Conservation (phyloP, 2,888 invertebrate species). For the Ernsta delagoae region DNA sequence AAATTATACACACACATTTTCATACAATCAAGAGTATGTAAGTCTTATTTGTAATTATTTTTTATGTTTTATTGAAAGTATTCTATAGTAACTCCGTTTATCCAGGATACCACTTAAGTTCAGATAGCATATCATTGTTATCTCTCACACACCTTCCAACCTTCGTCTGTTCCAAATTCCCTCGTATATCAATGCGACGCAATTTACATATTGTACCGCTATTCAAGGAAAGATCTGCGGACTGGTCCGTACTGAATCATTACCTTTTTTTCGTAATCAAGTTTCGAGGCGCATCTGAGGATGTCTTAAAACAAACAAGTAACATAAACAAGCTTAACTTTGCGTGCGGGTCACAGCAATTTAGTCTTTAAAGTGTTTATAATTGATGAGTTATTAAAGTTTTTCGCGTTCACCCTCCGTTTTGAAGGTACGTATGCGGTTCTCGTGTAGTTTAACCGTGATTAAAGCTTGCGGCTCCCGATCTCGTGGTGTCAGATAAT, state of each 20-base stretch:
- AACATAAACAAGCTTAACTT: constrained; percentile 52
- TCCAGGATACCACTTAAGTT: constrained; percentile 34
- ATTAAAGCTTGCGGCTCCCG: constrained; percentile 68
- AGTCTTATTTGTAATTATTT: too few species aligned
- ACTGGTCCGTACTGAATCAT: constrained; percentile 68
- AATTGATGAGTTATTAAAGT: constrained; percentile 42
- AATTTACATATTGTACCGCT: constrained; percentile 80
- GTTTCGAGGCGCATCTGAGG: constrained; percentile 66
- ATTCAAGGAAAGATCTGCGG: constrained; percentile 64
- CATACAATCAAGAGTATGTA: too few species aligned
- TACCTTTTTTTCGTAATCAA: constrained; percentile 71
- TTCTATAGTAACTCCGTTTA: constrained; percentile 27
- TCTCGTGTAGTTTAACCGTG: constrained; percentile 63
- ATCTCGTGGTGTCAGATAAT: constrained; percentile 69
- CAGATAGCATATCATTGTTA: constrained; percentile 51
- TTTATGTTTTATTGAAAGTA: background rate
- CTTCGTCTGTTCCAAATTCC: constrained; percentile 57
- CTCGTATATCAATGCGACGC: constrained; percentile 59
- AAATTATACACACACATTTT: too few species aligned
- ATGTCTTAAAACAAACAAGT: constrained; percentile 74
- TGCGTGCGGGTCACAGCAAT: constrained; percentile 45
- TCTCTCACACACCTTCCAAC: constrained; percentile 57
- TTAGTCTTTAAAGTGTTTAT: constrained; percentile 43
- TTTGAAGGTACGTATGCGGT: constrained; percentile 44
- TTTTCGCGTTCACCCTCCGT: constrained; percentile 10